Evolutionary conservation across 2,888 invertebrate species (phyloP), one percentile per base, ranked within the genome.

Genomic region (Sarcophaga rosellei): DNA sequence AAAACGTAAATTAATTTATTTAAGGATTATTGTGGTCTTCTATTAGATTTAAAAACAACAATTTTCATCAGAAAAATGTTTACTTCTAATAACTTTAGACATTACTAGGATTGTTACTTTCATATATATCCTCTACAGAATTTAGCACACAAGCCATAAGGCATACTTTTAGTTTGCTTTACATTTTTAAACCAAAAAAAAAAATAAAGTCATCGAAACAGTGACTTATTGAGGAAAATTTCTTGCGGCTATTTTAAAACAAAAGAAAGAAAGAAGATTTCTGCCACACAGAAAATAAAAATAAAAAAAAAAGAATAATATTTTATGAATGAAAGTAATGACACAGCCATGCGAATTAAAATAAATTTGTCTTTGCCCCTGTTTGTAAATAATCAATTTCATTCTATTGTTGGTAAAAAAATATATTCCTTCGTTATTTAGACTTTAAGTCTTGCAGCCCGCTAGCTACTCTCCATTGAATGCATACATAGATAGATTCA

Each of bases 361-460:
- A 57, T 53, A 63, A 63, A 53, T 63, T 57, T 66, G 23, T 53
- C 23, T 66, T 70, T 76, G 21, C 25, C 17, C 12, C 17, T 8
- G 12, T n/a, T 57, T 69, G 69, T 74, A 83, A 83, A 83, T 74
- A 79, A 74, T 63, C 21, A 74, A 78, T 84, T 74, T 63, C 74
- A 59, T 45, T 78, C 79, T 84, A 69, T 74, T 74, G 62, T 53
- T 25, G 20, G 63, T 59, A 62, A 78, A 74, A 62, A 78, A 74
- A 65, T 35, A 35, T 8, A 10, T 35, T 35, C 35, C 35, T 35
- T 35, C 35, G 1, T 35, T 35, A 10, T 35, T 35, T 35, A 35
- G 10, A 35, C 8, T 35, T 35, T 35, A 35, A 35, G 35, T 35
- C 35, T 35, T 35, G 35, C 35, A 8, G 10, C 8, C 10, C 5